Base-by-base conservation (phyloP, 1,140 invertebrate species). In the Cheumatopsyche charites region DNA sequence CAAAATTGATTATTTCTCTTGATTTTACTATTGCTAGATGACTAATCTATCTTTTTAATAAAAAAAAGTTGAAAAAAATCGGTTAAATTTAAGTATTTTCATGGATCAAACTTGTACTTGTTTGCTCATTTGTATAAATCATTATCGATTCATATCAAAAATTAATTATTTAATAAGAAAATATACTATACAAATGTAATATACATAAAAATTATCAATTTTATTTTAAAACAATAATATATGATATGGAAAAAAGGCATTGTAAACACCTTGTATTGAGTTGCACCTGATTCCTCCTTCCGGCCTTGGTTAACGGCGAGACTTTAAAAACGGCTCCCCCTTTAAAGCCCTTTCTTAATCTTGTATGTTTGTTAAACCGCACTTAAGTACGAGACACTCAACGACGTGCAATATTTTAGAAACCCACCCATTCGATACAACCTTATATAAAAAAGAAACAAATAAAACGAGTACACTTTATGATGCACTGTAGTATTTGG, bases 241-340 rank as follows among this genome's bases (percentile, higher is more conserved):
- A 49, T 36, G 29, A 4, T 4, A 36, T 36, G n/a, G n/a, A 36
- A 36, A 36, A 36, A 36, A 4, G 29, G 9, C 29, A 36, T 4
- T 36, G 9, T 9, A 9, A 36, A 3, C 29, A 36, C 6, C 9
- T 12, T 55, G 49, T 21, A 21, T 11, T 17, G 3, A 17, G 19
- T 55, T 68, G 43, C 66, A 68, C 66, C 66, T 68, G 66, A 68
- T 68, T 68, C 66, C 25, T 68, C 19, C 66, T 68, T 68, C 66
- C 66, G 66, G 66, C 25, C 49, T 36, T 36, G 29, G 29, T 9
- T 42, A 42, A 26, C 26, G 66, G 43, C 7, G 49, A 68, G 47
- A 68, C 66, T 29, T 55, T 26, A 55, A 68, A 13, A 66, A 42
- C 62, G 13, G 43, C 47, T 9, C 29, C 29, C 29, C 9, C 9